Evolutionary conservation across 1,140 invertebrate genomes (phyloP), one percentile per base, ranked within the genome.

Genomic region (Diplogasteroides magnus): DNA sequence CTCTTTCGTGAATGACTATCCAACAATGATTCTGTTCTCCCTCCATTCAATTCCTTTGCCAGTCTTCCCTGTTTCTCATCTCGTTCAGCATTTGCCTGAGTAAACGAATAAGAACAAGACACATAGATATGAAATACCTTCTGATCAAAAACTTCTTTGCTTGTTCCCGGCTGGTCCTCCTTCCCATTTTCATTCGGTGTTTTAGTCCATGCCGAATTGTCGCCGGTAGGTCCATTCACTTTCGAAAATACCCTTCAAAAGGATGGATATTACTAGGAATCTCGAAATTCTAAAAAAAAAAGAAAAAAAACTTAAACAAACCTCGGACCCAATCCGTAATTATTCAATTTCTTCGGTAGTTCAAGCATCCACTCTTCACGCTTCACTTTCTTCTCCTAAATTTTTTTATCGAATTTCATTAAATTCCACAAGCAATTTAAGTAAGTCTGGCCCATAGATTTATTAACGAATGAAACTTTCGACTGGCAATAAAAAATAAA

Each of bases 311-410:
- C n/a, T n/a, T n/a, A n/a, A n/a, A n/a, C n/a, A n/a, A n/a, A 63
- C 27, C 66, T 67, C 19, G 66, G 31, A 23, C 66, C 66, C 3
- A 68, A 27, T 37, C 66, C 61, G 66, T 68, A 68, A 26, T 63
- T 68, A 3, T 19, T 68, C 61, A 68, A 48, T 1, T 68, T 68
- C 32, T 68, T n/a, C 60, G 66, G 66, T 27, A 68, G 31, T 14
- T 64, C 3, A 6, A 61, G 19, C 66, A 68, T 68, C 66, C 66
- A 68, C 57, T 68, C 66, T 27, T 68, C 66, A 14, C 66, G 57
- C 31, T 31, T 26, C 32, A n/a, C 11, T 19, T 48, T 48, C 37
- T 6, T 19, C 6, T 48, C 37, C 37, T 48, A 19, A 48, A n/a
- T n/a, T n/a, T n/a, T n/a, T n/a, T n/a, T n/a, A n/a, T n/a, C n/a